Evolutionary conservation across 2,888 invertebrate genomes (phyloP).

Genomic region (Acrocyrtus sp.): DNA sequence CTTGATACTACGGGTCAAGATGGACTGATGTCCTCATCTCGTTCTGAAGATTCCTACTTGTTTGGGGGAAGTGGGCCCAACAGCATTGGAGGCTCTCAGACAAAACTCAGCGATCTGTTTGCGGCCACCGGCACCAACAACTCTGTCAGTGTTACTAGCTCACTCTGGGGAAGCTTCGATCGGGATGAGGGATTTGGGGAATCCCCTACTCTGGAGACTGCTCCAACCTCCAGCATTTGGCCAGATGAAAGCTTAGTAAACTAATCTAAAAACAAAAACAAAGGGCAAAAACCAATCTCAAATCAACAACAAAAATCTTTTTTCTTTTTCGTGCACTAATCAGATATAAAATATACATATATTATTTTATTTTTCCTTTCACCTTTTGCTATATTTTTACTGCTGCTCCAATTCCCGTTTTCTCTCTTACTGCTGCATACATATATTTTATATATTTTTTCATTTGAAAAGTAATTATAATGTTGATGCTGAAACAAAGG

Average conservation of each 20-base stretch:
- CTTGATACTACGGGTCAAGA: constrained; percentile 52
- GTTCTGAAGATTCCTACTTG: constrained; percentile 60
- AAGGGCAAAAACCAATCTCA: too few species aligned
- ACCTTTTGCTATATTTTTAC: constrained; percentile 4
- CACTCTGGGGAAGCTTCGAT: constrained; percentile 72
- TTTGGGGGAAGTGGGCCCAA: constrained; percentile 59
- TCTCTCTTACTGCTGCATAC: constrained; percentile 8
- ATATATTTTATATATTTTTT: constrained; percentile 27
- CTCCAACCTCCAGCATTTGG: constrained; percentile 71
- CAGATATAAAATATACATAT: not conserved
- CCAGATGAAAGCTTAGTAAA: constrained; percentile 50
- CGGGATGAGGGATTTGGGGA: constrained; percentile 88
- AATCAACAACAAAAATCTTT: constrained; percentile 7
- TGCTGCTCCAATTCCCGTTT: too few species aligned
- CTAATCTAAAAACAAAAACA: too few species aligned
- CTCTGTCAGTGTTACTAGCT: constrained; percentile 64
- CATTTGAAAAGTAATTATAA: too few species aligned
- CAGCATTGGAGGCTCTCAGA: constrained; percentile 60
- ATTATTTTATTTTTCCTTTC: constrained; percentile 9
- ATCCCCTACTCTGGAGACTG: constrained; percentile 86
- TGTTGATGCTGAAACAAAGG: too few species aligned
- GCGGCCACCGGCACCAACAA: constrained; percentile 51
- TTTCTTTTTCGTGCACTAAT: constrained; percentile 32
- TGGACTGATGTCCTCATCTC: constrained; percentile 56
- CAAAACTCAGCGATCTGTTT: constrained; percentile 59